Evolutionary conservation across 2,113 vertebrate genomes (phyloP), one percentile per base, ranked within the genome.

Genomic region (Bufo bufo): DNA sequence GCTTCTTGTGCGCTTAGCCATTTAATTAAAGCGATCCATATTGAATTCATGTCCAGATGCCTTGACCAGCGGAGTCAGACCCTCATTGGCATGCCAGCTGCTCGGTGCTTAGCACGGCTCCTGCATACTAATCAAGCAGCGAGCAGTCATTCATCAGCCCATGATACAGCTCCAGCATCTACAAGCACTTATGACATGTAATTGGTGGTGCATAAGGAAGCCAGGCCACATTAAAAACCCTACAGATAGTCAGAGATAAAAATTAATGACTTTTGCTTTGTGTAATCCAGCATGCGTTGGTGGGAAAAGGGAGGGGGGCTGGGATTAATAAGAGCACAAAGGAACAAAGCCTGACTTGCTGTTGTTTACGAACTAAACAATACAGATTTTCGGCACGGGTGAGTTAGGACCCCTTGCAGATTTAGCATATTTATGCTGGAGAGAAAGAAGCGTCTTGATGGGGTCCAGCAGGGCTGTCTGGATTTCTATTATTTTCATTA

Each of bases 251-350:
- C 95, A 94, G 94, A 96, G 95, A 95, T 96, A 96, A 96, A 96
- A 96, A 95, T 95, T 96, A 96, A 96, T 96, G 96, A 95, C 96
- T 96, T 96, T 95, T 95, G 95, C 95, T 96, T 96, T 95, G 94
- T 96, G 94, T 95, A 95, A 96, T 95, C 94, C 95, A 93, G 94
- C 86, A 79, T 92, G 93, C 91, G 74, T 89, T 92, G 92, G 92
- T 92, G 91, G 93, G 91, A 91, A 91, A 90, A 75, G 82, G 88
- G 92, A 90, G 85, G 92, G 90, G 89, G 90, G 90, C 75, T 56
- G 90, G 94, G 95, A 95, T 95, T 95, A 95, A 95, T 95, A 94
- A 94, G 90, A 94, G 92, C 94, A 95, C 94, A 94, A 93, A 96
- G 94, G 95, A 95, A 96, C 94, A 96, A 96, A 95, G 95, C 92